A percentile compares a stretch with the other conserved stretches of the same genome.
Conservation (phyloP, 2,797 vertebrate species). For the Melanotaenia maccullochi region DNA sequence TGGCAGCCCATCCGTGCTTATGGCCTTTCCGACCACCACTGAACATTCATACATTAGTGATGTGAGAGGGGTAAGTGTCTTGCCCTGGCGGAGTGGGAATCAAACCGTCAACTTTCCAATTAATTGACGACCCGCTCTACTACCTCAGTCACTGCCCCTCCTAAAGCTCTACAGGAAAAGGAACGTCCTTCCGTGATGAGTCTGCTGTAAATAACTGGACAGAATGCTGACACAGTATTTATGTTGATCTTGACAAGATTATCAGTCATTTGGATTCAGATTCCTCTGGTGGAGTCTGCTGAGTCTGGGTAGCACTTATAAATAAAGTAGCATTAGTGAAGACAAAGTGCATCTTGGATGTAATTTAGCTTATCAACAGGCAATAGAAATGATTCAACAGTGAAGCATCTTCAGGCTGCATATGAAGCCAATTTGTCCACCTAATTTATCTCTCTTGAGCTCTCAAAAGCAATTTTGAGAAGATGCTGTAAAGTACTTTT, state of each 20-base stretch:
- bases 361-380: slow-evolving; percentile 21
- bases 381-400: slow-evolving; percentile 8
- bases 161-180: background rate
- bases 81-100: too few relatives aligned
- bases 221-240: slow-evolving; percentile 23
- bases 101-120: too few relatives aligned
- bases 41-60: too few relatives aligned
- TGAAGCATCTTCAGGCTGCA: slow-evolving; percentile 15
- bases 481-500: slow-evolving; percentile 33
- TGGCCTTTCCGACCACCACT: too few relatives aligned
- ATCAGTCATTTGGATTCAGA: slow-evolving; percentile 18
- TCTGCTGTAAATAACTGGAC: background rate
- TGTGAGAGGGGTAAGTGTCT: too few relatives aligned
- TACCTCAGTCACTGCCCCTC: too few relatives aligned
- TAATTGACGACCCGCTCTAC: too few relatives aligned
- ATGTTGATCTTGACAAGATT: background rate
- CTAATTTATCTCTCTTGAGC: slow-evolving; percentile 38
- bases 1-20: too few relatives aligned
- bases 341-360: slow-evolving; percentile 37
- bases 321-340: slow-evolving; percentile 18
- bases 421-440: slow-evolving; percentile 42
- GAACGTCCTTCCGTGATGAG: slow-evolving; percentile 2
- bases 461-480: slow-evolving; percentile 35
- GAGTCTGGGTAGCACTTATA: slow-evolving; percentile 18
- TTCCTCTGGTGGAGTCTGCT: background rate